Percentiles rank a stretch among this genome's conserved stretches.
These are phyloP conservation scores for Gymnocephalus cernua DNA, from an alignment of 2,113 vertebrate genomes.

Conservation along the genomic window DNA sequence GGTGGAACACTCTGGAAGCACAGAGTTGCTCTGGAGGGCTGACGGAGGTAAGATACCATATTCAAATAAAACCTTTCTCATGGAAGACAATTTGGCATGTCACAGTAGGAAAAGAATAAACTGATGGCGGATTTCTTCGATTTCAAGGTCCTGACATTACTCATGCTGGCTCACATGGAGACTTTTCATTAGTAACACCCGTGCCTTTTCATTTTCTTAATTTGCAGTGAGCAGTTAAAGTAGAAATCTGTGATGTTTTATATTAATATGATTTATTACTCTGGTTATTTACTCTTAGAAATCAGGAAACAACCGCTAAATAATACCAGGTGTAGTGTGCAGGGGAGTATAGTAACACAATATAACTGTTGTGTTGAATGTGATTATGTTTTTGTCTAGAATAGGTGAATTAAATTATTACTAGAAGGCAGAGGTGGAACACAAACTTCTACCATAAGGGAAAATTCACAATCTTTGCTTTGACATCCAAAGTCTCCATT, in stretches of 20 bases:
- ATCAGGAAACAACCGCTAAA: background rate
- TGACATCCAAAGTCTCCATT: background rate
- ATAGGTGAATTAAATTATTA: background rate
- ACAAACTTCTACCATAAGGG: background rate
- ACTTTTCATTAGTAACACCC: background rate
- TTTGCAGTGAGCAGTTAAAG: background rate
- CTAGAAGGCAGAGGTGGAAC: background rate
- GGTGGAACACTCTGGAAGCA: constrained; percentile 94
- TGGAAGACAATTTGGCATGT: background rate
- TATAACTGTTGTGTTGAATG: background rate
- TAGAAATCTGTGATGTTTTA: background rate
- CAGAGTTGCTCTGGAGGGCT: constrained; percentile 92
- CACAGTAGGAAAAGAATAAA: background rate
- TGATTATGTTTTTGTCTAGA: background rate
- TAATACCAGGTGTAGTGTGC: background rate
- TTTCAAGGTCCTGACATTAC: background rate
- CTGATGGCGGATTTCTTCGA: too few relatives aligned
- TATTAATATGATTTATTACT: background rate
- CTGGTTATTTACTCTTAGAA: background rate
- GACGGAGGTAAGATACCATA: constrained; percentile 67
- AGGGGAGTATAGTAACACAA: background rate
- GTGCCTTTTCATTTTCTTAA: background rate
- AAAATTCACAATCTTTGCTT: background rate
- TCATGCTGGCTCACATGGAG: background rate
- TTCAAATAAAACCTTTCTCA: background rate